Evolutionary conservation across 2,888 invertebrate genomes (phyloP).

Genomic region (Acanthosepion lycidas): DNA sequence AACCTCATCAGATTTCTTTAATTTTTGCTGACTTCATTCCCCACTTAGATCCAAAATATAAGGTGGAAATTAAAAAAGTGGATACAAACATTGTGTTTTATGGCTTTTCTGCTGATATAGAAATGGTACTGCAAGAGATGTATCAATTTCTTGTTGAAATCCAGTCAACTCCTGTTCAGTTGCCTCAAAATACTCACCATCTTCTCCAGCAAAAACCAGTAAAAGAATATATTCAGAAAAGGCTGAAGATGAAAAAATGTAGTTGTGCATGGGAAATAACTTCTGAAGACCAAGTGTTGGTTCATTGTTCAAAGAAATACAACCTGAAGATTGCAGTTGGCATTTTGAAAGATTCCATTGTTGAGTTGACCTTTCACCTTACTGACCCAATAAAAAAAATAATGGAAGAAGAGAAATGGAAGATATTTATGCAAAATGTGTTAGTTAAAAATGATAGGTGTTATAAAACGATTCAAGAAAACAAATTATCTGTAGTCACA

Average conservation of each 20-base stretch:
- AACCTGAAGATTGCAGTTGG: neutral
- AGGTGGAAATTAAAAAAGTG: no score
- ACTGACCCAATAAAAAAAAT: neutral
- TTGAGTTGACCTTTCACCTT: neutral
- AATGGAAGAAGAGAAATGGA: neutral
- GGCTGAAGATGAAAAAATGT: neutral
- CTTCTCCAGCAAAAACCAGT: neutral
- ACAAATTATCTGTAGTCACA: neutral
- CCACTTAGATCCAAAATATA: no score
- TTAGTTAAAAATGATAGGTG: neutral
- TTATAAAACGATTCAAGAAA: neutral
- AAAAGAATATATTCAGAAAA: neutral
- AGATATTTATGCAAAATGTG: neutral
- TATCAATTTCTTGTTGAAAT: no score
- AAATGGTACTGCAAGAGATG: no score
- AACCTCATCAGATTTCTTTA: no score
- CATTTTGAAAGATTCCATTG: neutral
- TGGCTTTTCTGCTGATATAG: no score
- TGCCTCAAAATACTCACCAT: no score
- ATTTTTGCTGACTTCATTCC: no score
- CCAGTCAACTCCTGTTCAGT: no score
- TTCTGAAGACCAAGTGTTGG: neutral
- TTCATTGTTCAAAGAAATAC: neutral
- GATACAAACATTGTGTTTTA: no score
- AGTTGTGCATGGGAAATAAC: neutral